These are phyloP conservation scores for Phrynocephalus forsythii DNA, from an alignment of 2,797 vertebrate genomes.

Conservation along the genomic window DNA sequence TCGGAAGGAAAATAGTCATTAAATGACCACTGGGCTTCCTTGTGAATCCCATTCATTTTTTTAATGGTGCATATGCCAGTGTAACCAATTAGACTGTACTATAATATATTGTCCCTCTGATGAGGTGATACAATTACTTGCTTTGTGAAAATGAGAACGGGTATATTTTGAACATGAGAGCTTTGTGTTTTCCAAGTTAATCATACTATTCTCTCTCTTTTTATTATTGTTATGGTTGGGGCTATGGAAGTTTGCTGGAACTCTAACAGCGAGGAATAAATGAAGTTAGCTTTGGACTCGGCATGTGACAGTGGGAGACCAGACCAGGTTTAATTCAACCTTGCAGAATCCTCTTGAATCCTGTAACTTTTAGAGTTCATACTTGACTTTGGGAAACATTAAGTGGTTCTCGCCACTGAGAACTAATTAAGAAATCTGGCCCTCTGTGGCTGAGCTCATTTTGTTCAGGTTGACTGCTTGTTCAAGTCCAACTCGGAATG, in stretches of 20 bases:
- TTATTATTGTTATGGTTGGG: slow-evolving; percentile 46
- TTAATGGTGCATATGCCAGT: slow-evolving; percentile 33
- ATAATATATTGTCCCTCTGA: slow-evolving; percentile 18
- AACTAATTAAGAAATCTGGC: slow-evolving; percentile 81
- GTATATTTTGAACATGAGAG: slow-evolving; percentile 62
- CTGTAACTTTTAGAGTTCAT: slow-evolving; percentile 72
- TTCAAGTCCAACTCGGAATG: slow-evolving; percentile 78
- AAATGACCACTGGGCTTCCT: slow-evolving; percentile 63
- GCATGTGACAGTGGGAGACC: slow-evolving; percentile 58
- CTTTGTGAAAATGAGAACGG: slow-evolving; percentile 54
- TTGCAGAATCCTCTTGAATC: slow-evolving; percentile 54
- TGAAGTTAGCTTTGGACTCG: slow-evolving; percentile 55
- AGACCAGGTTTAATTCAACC: slow-evolving; percentile 53
- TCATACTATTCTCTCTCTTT: slow-evolving; percentile 60
- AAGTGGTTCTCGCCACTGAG: slow-evolving; percentile 71
- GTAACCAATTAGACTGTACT: slow-evolving; percentile 61
- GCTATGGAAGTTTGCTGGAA: slow-evolving; percentile 54
- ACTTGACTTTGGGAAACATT: slow-evolving; percentile 77
- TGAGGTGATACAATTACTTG: slow-evolving; percentile 56
- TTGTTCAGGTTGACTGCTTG: slow-evolving; percentile 81
- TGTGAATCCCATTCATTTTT: slow-evolving; percentile 58
- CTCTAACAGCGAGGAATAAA: slow-evolving; percentile 68
- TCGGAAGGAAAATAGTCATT: slow-evolving; percentile 68
- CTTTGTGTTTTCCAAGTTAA: slow-evolving; percentile 68
- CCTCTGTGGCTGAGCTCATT: slow-evolving; percentile 75